Evolutionary conservation across 2,113 vertebrate species (phyloP).

Genomic region (Naja naja): DNA sequence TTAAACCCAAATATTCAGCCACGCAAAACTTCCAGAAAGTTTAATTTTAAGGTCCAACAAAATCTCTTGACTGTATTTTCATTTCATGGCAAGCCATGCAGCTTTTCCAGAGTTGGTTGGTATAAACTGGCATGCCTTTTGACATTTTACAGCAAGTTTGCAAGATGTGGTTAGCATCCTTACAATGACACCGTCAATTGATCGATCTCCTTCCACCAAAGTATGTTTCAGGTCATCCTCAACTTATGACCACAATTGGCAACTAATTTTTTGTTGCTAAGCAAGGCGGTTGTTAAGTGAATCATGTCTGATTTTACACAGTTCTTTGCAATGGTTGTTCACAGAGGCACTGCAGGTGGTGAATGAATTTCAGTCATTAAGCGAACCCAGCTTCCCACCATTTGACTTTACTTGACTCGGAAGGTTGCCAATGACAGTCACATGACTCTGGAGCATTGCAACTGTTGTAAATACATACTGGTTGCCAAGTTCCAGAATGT

Average conservation of each 20-base stretch:
- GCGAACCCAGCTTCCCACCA: no score
- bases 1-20: slow-evolving; percentile 71
- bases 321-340: not conserved
- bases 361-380: no score
- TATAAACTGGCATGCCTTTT: slow-evolving; percentile 64
- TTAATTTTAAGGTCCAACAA: slow-evolving; percentile 71
- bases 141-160: slow-evolving; percentile 57
- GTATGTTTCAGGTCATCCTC: not conserved
- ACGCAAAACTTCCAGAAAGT: slow-evolving; percentile 75
- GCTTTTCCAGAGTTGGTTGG: slow-evolving; percentile 59
- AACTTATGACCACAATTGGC: not conserved
- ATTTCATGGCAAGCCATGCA: slow-evolving; percentile 77
- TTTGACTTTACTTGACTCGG: no score
- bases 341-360: not conserved
- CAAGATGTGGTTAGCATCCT: not conserved
- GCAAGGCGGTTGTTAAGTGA: not conserved
- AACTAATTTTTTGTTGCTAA: not conserved
- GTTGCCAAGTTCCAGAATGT: no score
- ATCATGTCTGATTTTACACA: not conserved
- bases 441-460: no score
- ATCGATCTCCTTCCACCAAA: not conserved
- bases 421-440: no score
- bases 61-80: slow-evolving; percentile 75
- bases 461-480: no score
- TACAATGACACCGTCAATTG: not conserved